These are phyloP conservation scores for Lytechinus pictus DNA, from an alignment of 35 echinoderm and acorn worm species.

Conservation along the genomic window DNA sequence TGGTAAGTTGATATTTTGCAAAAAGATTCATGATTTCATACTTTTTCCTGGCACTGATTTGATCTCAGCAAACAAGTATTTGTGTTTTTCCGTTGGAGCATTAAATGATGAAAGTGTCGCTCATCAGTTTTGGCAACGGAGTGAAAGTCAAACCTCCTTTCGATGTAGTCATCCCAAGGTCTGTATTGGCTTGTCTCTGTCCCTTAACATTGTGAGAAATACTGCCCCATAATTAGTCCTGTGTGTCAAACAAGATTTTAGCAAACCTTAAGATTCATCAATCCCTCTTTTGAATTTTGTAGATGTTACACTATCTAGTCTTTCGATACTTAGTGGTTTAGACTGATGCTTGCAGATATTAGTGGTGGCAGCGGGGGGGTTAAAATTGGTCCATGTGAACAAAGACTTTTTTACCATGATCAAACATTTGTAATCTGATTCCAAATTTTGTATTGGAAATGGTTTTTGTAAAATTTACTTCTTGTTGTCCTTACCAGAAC, in stretches of 20 bases:
- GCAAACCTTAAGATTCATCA: too few relatives aligned
- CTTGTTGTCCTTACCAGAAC: neutral
- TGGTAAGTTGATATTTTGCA: slow-evolving; percentile 24
- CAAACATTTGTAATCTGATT: neutral
- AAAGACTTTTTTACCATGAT: neutral
- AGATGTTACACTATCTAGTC: too few relatives aligned
- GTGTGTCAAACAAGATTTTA: too few relatives aligned
- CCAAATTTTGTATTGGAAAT: neutral
- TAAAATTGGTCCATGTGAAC: neutral
- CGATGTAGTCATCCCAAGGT: too few relatives aligned
- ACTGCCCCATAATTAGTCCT: neutral
- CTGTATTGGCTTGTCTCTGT: too few relatives aligned
- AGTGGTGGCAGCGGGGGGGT: neutral
- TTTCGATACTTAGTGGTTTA: too few relatives aligned
- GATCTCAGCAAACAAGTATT: too few relatives aligned
- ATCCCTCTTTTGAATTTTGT: too few relatives aligned
- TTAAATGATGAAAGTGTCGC: too few relatives aligned
- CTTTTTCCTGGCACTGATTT: slow-evolving; percentile 16
- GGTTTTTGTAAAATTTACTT: neutral
- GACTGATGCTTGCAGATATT: neutral
- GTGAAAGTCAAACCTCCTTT: too few relatives aligned
- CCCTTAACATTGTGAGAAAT: neutral
- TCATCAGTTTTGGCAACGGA: too few relatives aligned
- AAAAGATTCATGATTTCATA: neutral
- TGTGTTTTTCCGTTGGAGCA: too few relatives aligned